These are phyloP conservation scores for Zaprionus davidi DNA, from an alignment of 1,140 invertebrate species.

Conservation along the genomic window DNA sequence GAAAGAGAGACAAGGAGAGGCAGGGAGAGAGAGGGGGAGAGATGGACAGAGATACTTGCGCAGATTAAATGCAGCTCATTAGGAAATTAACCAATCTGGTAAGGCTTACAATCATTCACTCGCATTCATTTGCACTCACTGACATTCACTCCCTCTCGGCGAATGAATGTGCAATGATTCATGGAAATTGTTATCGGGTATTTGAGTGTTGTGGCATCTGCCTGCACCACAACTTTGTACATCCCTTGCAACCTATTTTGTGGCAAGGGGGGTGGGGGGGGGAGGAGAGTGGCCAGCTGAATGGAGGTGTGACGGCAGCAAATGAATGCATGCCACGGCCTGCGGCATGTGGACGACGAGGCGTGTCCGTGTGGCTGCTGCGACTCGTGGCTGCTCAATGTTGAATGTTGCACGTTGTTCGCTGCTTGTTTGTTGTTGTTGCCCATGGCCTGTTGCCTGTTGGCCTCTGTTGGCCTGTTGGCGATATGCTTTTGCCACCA, in stretches of 20 bases:
- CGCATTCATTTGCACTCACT: constrained; percentile 1
- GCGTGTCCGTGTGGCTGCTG: constrained; percentile 19
- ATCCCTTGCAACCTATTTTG: constrained; percentile 20
- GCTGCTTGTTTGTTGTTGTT: neutral
- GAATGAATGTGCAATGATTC: constrained; percentile 21
- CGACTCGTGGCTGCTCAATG: neutral
- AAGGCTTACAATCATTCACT: neutral
- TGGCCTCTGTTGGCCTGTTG: constrained; percentile 24
- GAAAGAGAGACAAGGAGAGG: neutral
- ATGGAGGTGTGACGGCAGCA: neutral
- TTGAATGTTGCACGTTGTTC: neutral
- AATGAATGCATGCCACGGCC: constrained; percentile 41
- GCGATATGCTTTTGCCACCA: constrained; percentile 61
- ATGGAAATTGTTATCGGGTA: constrained; percentile 6
- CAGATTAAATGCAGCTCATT: no score
- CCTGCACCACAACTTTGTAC: neutral
- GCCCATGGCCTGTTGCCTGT: neutral
- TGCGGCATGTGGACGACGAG: constrained; percentile 16
- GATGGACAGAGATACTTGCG: no score
- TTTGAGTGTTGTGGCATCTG: constrained; percentile 10
- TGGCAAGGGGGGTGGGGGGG: neutral
- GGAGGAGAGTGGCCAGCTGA: neutral
- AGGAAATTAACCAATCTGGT: no score
- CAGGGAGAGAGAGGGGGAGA: neutral
- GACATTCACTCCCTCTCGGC: neutral